Conservation (phyloP, 2,888 invertebrate genomes). For the Drosophila stalkeri region DNA sequence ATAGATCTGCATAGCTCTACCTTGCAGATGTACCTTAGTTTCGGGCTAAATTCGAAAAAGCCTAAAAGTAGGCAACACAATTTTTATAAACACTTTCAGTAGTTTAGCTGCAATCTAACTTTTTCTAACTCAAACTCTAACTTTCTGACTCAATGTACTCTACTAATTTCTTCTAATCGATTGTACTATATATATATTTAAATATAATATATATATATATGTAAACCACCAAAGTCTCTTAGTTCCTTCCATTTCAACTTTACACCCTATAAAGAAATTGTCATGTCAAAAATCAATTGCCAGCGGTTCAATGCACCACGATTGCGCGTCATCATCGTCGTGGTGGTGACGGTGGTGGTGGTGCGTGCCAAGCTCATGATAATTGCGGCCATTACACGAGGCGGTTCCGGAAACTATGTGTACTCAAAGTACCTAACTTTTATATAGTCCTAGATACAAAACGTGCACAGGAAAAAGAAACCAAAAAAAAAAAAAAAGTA, state of each 20-base stretch:
- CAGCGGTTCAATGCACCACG: conserved; percentile 68
- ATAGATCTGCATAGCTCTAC: too few species aligned
- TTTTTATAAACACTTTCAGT: too few species aligned
- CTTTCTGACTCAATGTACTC: too few species aligned
- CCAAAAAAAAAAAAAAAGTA: conserved; percentile 2
- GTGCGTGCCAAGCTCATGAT: conserved; percentile 72
- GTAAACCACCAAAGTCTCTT: not conserved
- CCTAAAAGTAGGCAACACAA: too few species aligned
- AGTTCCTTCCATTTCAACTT: not conserved
- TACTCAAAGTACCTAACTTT: conserved; percentile 48
- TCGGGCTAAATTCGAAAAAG: too few species aligned
- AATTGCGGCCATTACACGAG: conserved; percentile 71
- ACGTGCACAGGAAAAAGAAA: conserved; percentile 13
- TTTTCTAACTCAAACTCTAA: too few species aligned
- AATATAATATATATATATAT: not conserved
- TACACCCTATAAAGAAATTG: conserved; percentile 11
- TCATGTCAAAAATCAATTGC: conserved; percentile 72
- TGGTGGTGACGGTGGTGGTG: not conserved
- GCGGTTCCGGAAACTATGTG: conserved; percentile 52
- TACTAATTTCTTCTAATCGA: conserved; percentile 7
- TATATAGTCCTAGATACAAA: conserved; percentile 22
- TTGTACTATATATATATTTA: conserved; percentile 6
- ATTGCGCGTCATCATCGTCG: conserved; percentile 1
- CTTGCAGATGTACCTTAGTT: too few species aligned
- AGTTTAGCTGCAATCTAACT: too few species aligned